Conservation (phyloP, 2,888 invertebrate genomes). For the Scaptomyza cyrtandrae region DNA sequence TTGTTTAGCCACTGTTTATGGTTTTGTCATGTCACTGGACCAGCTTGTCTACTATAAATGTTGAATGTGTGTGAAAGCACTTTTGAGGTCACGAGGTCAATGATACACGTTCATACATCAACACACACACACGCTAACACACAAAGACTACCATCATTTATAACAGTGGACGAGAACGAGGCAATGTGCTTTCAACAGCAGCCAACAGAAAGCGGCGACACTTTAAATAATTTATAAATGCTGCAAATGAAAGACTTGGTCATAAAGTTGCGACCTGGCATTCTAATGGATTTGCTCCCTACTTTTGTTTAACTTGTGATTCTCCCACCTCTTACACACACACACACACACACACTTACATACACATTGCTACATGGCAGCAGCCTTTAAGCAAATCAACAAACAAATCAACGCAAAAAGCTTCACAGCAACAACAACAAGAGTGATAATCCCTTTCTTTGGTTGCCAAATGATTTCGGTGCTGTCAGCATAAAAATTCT, state of each 20-base stretch:
- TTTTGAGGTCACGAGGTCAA: constrained; percentile 79
- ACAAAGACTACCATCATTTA: constrained; percentile 25
- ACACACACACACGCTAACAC: constrained; percentile 10
- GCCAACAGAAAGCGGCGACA: constrained; percentile 46
- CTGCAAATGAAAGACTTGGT: constrained; percentile 73
- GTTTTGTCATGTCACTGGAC: constrained; percentile 77
- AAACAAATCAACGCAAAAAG: constrained; percentile 71
- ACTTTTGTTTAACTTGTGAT: constrained; percentile 33
- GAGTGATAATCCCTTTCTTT: constrained; percentile 1
- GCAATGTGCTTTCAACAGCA: neutral
- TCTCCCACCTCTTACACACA: neutral
- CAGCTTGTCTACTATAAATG: constrained; percentile 62
- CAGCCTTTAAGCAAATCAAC: constrained; percentile 64
- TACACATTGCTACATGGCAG: neutral
- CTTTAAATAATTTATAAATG: constrained; percentile 81
- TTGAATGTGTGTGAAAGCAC: constrained; percentile 50
- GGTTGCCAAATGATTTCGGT: constrained; percentile 56
- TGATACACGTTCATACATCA: constrained; percentile 62
- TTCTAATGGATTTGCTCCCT: constrained; percentile 53
- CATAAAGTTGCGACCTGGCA: constrained; percentile 54
- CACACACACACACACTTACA: constrained; percentile 2
- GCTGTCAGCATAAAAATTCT: constrained; percentile 75
- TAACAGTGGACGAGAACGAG: neutral
- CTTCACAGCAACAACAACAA: constrained; percentile 46
- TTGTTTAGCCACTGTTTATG: constrained; percentile 81